Base-by-base conservation (phyloP, 2,113 vertebrate genomes). In the Psittacula cyanocephala region DNA sequence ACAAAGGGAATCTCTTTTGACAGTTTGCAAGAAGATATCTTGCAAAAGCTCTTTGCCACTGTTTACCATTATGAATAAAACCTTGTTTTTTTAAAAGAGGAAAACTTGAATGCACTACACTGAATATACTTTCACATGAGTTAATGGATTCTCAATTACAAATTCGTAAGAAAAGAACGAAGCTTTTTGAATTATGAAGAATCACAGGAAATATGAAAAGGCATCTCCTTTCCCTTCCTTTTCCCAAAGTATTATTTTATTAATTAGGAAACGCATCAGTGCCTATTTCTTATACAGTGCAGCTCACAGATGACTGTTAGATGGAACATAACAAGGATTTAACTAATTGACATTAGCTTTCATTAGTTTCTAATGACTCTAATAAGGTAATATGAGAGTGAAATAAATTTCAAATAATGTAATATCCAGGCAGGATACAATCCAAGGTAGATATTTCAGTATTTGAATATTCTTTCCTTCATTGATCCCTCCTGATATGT, bases 281-380 rank as follows among this genome's bases (percentile, higher is more conserved):
- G 29, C 17, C 31, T 78, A 71, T 82, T 92, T 91, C 75, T 77
- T 87, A 69, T 13, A 83, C 19, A 27, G 39, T 11, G 5, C 0
- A 3, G 43, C 67, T 95, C 87, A 75, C 37, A 93, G 52, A 78
- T 2, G 13, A 78, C 49, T 88, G 57, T 63, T 89, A 88, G 64
- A 78, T 89, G 31, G 82, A 92, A 77, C 19, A 43, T 95, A 93
- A 93, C 52, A 89, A 90, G 81, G 17, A 77, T 94, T 95, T 96
- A 94, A 91, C 84, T 95, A 96, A 93, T 94, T 88, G 63, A 46
- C 69, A 86, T 94, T 95, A 93, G 27, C 20, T 95, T 94, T 95
- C 85, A 95, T 95, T 96, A 94, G 59, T 74, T 57, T 88, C 50
- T 94, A 92, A 95, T 89, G 55, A 75, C 57, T 96, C 52, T 79